Conservation (phyloP, 2,888 invertebrate species). For the Nesidiocoris tenuis region DNA sequence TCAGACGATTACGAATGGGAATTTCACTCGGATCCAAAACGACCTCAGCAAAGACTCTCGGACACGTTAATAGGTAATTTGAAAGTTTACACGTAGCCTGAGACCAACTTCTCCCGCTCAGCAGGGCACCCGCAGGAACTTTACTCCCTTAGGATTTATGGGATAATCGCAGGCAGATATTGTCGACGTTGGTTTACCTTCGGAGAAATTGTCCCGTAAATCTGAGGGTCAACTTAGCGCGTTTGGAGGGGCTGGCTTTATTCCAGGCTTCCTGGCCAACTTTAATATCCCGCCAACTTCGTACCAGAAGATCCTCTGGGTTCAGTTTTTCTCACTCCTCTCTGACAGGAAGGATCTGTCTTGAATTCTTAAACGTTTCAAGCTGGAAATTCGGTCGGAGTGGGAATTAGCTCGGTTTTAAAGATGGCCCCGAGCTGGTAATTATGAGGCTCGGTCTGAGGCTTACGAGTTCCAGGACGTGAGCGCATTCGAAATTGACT, state of each 20-base stretch:
- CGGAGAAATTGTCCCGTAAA: slow-evolving; percentile 22
- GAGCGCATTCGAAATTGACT: too few relatives aligned
- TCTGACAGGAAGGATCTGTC: too few relatives aligned
- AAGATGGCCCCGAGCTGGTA: too few relatives aligned
- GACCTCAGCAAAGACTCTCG: background rate
- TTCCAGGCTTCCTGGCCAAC: background rate
- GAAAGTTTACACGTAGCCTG: background rate
- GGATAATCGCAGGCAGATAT: slow-evolving; percentile 19
- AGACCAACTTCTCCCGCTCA: background rate
- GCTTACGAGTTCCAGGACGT: too few relatives aligned
- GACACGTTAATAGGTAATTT: background rate
- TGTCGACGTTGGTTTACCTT: slow-evolving; percentile 17
- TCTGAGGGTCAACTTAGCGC: background rate
- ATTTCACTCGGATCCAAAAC: too few relatives aligned
- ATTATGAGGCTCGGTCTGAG: too few relatives aligned
- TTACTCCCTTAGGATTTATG: slow-evolving; percentile 13
- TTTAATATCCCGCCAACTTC: slow-evolving; percentile 20
- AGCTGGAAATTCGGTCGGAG: too few relatives aligned
- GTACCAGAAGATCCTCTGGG: too few relatives aligned
- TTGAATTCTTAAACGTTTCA: too few relatives aligned
- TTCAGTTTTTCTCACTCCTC: too few relatives aligned
- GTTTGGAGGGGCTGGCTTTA: background rate
- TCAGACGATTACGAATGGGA: too few relatives aligned
- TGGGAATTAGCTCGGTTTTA: too few relatives aligned
- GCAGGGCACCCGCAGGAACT: background rate